Base-by-base conservation (phyloP, 1,140 invertebrate genomes). In the Camponotus vicinus region DNA sequence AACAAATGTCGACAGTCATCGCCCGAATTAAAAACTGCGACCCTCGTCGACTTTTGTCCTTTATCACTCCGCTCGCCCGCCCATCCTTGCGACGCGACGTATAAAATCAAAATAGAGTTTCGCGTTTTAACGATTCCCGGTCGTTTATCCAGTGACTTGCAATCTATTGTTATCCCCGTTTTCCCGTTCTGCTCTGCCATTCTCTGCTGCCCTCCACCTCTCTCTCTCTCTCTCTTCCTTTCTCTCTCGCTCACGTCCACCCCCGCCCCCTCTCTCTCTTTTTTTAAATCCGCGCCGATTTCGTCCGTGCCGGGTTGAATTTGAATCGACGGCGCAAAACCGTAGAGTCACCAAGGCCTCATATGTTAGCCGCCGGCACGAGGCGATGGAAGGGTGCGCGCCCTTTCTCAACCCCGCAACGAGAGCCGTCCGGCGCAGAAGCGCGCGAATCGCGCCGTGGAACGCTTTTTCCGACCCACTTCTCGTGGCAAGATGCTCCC, bases 121-220 rank as follows among this genome's bases (percentile, higher is more conserved):
- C 90, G 92, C 93, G 93, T 94, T 95, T 94, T 92, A 93, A 94
- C 94, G 92, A 95, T 94, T 94, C 92, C 87, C 93, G 94, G 93
- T 95, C 94, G 95, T 95, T 95, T 95, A 95, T 94, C 93, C 94
- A 95, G 92, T 95, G 95, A 95, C 95, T 95, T 95, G 94, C 94
- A 95, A 85, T 93, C 94, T 93, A 94, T 95, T 94, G 93, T 95
- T 93, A 91, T 92, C 66, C 77, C 80, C 70, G 59, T 88, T 85
- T 70, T 86, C 80, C 87, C 67, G 52, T 59, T 71, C 49, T 79
- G 64, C 82, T 86, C 73, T 89, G 84, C 85, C 89, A 57, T 88
- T 79, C 89, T 84, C 55, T 73, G 37, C 57, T 84, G 49, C 80
- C 34, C 52, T 64, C 55, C 64, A 15, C 85, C 59, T 73, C 78